Percentiles rank a stretch among this genome's conserved stretches.
Evolutionary conservation across 2,888 invertebrate genomes (phyloP).

Genomic region (Lottia scabra): DNA sequence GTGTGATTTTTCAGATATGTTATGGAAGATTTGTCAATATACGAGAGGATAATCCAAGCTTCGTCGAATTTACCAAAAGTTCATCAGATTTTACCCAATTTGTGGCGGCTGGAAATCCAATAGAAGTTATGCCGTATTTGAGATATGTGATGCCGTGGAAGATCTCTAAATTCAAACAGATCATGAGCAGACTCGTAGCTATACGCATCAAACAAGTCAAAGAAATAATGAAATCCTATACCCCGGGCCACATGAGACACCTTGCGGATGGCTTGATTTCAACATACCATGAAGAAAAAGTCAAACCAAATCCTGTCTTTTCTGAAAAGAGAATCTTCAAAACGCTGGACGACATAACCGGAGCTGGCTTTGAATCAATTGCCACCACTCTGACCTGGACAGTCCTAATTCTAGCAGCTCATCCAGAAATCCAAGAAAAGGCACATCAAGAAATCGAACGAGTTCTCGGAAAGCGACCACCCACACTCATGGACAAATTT

Average conservation of each 20-base stretch:
- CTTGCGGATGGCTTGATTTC: background rate
- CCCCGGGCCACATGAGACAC: background rate
- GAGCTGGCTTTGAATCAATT: background rate
- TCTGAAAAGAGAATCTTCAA: background rate
- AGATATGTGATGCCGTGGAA: constrained; percentile 25
- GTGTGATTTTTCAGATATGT: constrained; percentile 27
- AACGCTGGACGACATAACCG: background rate
- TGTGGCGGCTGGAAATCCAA: constrained; percentile 29
- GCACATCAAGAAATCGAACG: background rate
- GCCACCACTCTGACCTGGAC: background rate
- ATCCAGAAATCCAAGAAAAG: background rate
- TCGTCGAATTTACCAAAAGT: background rate
- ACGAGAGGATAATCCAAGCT: constrained; percentile 16
- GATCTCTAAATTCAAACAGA: constrained; percentile 16
- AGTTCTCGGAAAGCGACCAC: background rate
- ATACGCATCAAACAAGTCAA: background rate
- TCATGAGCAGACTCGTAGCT: background rate
- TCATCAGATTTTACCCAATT: constrained; percentile 15
- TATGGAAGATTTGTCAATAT: constrained; percentile 18
- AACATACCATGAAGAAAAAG: background rate
- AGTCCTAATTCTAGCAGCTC: background rate
- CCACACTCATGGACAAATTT: background rate
- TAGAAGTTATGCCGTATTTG: constrained; percentile 38
- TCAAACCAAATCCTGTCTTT: background rate
- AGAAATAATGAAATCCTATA: background rate